Percentiles rank a stretch among this genome's conserved stretches.
These are phyloP conservation scores for Asbolus verrucosus DNA, from an alignment of 1,140 invertebrate genomes.

Conservation along the genomic window DNA sequence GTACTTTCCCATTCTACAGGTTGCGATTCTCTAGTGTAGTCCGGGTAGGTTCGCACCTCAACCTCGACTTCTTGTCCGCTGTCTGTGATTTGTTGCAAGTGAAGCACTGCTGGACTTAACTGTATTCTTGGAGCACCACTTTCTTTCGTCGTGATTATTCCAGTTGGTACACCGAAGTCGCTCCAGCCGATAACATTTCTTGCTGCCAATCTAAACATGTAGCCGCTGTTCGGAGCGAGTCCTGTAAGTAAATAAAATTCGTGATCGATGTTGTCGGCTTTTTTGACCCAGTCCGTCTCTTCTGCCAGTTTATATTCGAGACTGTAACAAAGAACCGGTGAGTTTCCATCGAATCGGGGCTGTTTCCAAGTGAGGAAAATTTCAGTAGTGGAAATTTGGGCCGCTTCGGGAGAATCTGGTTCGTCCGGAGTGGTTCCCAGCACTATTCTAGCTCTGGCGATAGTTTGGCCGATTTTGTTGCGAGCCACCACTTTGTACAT, in stretches of 20 bases:
- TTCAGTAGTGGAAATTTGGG: slow-evolving; percentile 86
- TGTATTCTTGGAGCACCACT: slow-evolving; percentile 74
- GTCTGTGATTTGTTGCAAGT: slow-evolving; percentile 86
- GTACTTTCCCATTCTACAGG: slow-evolving; percentile 79
- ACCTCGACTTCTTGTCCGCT: slow-evolving; percentile 77
- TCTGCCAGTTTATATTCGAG: slow-evolving; percentile 84
- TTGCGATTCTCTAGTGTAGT: slow-evolving; percentile 80
- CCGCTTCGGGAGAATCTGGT: slow-evolving; percentile 89
- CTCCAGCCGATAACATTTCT: slow-evolving; percentile 95
- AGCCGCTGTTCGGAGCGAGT: slow-evolving; percentile 81
- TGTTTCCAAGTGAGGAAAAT: slow-evolving; percentile 90
- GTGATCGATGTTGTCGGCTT: slow-evolving; percentile 91
- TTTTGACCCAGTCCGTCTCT: slow-evolving; percentile 86
- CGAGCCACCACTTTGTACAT: slow-evolving; percentile 96
- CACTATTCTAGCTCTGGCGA: slow-evolving; percentile 80
- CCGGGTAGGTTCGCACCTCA: slow-evolving; percentile 74
- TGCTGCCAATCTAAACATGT: slow-evolving; percentile 90
- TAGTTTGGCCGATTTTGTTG: slow-evolving; percentile 85
- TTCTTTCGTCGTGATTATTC: slow-evolving; percentile 76
- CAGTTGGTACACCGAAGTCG: slow-evolving; percentile 80
- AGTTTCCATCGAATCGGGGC: slow-evolving; percentile 84
- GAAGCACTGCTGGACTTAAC: slow-evolving; percentile 83
- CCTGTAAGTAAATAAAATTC: slow-evolving; percentile 90
- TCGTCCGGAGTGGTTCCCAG: slow-evolving; percentile 80
- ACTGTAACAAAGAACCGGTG: slow-evolving; percentile 85